Base-by-base conservation (phyloP, 2,113 vertebrate species). In the Gasterosteus nipponicus region DNA sequence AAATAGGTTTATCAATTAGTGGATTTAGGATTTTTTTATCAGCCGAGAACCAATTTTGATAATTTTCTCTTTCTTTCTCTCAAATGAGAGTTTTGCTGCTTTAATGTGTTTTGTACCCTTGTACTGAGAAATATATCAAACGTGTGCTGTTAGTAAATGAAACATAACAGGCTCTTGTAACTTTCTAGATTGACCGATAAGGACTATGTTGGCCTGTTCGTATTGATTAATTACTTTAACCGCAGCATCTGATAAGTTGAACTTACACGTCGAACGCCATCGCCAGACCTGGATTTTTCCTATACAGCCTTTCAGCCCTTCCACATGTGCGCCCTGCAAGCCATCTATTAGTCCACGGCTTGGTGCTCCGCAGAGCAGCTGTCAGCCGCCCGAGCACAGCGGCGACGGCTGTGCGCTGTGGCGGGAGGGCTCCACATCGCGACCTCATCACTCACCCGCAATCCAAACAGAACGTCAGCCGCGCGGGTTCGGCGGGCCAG, bases 381-480 rank as follows among this genome's bases (percentile, higher is more conserved):
- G 82, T 84, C 70, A 47, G 78, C 71, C 2, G 53, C 69, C 79
- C 70, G 67, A 82, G 71, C 84, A 81, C 81, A 65, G 42, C 69
- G 22, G 73, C 77, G 42, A 41, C 51, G 78, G 22, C 22, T 26
- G 39, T 42, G 12, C 60, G 26, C 10, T 22, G 61, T 3, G 62
- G 82, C 75, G 67, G 73, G 80, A 61, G 67, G 75, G 61, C 77
- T 82, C 58, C 78, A 57, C 78, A 79, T 84, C 75, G 46, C 69
- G 39, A 84, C 73, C 85, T 87, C 80, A 89, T 92, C 81, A 89
- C 78, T 90, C 84, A 91, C 68, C 69, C 70, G 5, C 81, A 78
- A 83, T 89, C 87, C 83, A 92, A 90, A 92, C 92, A 93, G 59
- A 63, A 68, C 39, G 73, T 86, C 88, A 89, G 75, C 47, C 10